These are phyloP conservation scores for Catharus minimus DNA, from an alignment of 2,113 vertebrate species.

Conservation along the genomic window DNA sequence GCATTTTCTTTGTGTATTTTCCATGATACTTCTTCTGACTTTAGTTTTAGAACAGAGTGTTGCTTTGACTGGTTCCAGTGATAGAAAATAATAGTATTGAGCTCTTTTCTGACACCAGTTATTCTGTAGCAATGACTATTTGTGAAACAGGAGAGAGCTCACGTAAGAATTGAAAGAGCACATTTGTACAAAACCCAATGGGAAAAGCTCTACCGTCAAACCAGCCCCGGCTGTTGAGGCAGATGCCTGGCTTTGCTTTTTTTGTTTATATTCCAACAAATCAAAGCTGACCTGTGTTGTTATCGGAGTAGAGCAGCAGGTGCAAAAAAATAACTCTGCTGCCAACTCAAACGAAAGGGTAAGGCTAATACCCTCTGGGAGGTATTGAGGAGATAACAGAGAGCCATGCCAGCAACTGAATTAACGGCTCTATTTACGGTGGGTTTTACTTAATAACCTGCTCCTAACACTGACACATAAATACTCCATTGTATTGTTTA, in stretches of 20 bases:
- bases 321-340: conserved; percentile 76
- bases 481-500: conserved; percentile 73
- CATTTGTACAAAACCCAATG: conserved; percentile 66
- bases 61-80: not conserved
- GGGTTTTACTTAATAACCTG: conserved; percentile 74
- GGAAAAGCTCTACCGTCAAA: conserved; percentile 59
- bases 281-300: conserved; percentile 78
- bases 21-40: not conserved
- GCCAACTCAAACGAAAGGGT: conserved; percentile 79
- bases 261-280: conserved; percentile 82
- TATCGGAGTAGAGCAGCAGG: conserved; percentile 79
- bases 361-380: conserved; percentile 76
- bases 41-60: not conserved
- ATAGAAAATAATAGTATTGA: conserved; percentile 51
- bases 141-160: conserved; percentile 15
- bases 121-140: not conserved
- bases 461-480: conserved; percentile 69
- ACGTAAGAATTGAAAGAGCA: conserved; percentile 10
- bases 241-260: conserved; percentile 80
- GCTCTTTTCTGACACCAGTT: not conserved
- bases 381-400: conserved; percentile 76
- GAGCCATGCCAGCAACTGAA: conserved; percentile 75
- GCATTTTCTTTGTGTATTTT: not conserved
- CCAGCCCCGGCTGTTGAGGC: conserved; percentile 72
- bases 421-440: conserved; percentile 77